Percentiles rank a stretch among this genome's conserved stretches.
Conservation (phyloP, 2,797 vertebrate species). For the Crocodylus rhombifer region DNA sequence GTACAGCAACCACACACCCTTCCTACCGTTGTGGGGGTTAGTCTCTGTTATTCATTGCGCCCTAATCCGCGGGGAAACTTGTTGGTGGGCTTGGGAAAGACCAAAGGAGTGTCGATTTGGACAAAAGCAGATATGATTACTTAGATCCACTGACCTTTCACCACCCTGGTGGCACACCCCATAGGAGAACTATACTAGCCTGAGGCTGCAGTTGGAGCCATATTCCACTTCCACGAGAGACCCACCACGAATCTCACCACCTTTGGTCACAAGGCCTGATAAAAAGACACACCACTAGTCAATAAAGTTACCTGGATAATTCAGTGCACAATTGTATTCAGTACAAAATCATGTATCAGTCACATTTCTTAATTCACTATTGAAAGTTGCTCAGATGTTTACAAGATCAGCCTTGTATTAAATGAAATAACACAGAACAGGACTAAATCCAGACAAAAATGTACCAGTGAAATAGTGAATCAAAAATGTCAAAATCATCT, state of each 20-base stretch:
- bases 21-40: not conserved
- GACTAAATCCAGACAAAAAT: not conserved
- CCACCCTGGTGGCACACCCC: not conserved
- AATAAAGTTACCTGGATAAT: not conserved
- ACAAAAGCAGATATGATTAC: not conserved
- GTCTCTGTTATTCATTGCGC: not conserved
- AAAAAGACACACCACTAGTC: not conserved
- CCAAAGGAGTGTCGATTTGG: not conserved
- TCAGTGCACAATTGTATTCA: not conserved
- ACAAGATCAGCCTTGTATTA: not conserved
- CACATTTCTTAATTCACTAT: not conserved
- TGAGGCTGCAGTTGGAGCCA: not conserved
- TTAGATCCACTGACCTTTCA: not conserved
- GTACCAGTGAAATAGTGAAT: not conserved
- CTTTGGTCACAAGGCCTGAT: not conserved
- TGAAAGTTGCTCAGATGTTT: not conserved
- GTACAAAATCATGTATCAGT: not conserved
- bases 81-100: not conserved
- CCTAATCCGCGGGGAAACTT: not conserved
- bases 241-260: not conserved
- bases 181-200: not conserved
- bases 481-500: no score
- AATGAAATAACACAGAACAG: not conserved
- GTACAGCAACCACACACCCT: not conserved
- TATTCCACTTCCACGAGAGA: not conserved